Base-by-base conservation (phyloP, 2,113 vertebrate species). In the Lepus americanus region DNA sequence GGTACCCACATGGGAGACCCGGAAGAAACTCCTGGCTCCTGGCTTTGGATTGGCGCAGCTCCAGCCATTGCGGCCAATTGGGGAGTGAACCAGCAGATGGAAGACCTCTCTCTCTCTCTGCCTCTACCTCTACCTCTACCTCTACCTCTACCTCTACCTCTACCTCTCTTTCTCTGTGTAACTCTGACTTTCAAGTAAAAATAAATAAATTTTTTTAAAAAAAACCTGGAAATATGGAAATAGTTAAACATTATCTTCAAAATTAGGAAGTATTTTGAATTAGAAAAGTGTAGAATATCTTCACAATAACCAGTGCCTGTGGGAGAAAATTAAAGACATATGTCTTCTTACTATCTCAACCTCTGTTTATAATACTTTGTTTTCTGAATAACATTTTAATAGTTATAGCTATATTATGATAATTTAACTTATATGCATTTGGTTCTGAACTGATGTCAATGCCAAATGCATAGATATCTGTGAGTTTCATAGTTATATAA, bases 351-450 rank as follows among this genome's bases (percentile, higher is more conserved):
- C 39, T 87, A 84, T 66, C 9, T 77, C 66, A 82, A 4, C 20
- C 5, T 84, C 23, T 72, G 90, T 67, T 4, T 55, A 33, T 20
- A 90, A 3, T 27, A 64, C 29, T 49, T 82, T 66, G 22, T 84
- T 95, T 89, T 84, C 70, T 82, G 20, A 87, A 59, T 31, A 88
- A 72, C 17, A 79, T 11, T 86, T 91, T 91, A 27, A 72, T 88
- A 59, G 77, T 44, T 59, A 59, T 70, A 1, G 29, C 25, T 73
- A 27, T 53, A 4, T n/a, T 90, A 80, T 44, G 29, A 6, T 44
- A 73, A 51, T 31, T 91, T 73, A 20, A 66, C 51, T 69, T 53
- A 31, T 67, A 1, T 61, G 3, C 25, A 69, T 67, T 78, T 69
- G 20, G 64, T 39, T 94, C 23, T 72, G 76, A 86, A 33, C 25